phyloP scores from a whole-genome alignment of 2,888 invertebrate species.

The Luffia ferchaultella region DNA sequence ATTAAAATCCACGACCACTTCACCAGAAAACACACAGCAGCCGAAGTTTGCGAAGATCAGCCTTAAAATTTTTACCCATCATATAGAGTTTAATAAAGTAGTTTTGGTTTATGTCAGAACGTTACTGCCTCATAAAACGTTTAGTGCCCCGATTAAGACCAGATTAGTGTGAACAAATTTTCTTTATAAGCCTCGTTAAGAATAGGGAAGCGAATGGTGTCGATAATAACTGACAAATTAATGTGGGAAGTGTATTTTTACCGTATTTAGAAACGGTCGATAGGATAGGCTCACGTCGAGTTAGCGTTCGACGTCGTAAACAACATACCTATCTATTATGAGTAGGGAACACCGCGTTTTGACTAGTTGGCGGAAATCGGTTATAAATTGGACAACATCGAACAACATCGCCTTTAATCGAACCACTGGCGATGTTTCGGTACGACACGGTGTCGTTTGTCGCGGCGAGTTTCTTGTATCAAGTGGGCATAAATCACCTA shows the following conservation, averaged over 20 bases:
- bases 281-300: background rate
- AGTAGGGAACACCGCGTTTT: slow-evolving; percentile 5
- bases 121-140: background rate
- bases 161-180: slow-evolving; percentile 39
- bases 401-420: background rate
- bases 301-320: background rate
- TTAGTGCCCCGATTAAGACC: background rate
- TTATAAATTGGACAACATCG: slow-evolving; percentile 4
- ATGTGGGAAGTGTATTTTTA: slow-evolving; percentile 6
- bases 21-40: too few species aligned
- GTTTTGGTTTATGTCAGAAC: background rate
- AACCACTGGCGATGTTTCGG: background rate
- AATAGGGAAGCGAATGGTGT: slow-evolving; percentile 3
- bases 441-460: slow-evolving; percentile 6
- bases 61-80: too few species aligned
- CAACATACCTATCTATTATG: too few species aligned
- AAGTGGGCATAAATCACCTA: slow-evolving; percentile 1
- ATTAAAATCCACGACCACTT: too few species aligned
- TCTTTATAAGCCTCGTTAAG: background rate
- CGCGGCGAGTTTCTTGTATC: slow-evolving; percentile 7
- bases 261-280: background rate
- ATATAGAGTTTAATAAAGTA: background rate
- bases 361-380: slow-evolving; percentile 9
- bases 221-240: slow-evolving; percentile 3
- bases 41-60: too few species aligned